Conservation (phyloP, 2,888 invertebrate species). For the Scaptomyza cyrtandrae region DNA sequence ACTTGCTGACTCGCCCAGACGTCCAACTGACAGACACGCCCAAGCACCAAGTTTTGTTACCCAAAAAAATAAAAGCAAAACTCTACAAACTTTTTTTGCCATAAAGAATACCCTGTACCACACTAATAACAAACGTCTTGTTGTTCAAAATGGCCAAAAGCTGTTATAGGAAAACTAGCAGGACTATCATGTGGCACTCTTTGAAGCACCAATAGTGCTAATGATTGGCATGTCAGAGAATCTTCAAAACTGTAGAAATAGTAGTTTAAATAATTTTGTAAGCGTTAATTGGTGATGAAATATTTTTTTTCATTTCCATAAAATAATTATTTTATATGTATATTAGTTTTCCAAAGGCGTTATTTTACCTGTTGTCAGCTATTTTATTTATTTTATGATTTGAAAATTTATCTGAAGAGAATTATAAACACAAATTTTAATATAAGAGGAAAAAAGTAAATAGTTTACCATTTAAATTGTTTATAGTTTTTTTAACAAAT, state of each 20-base stretch:
- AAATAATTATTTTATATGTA: no score
- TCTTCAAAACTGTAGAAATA: neutral
- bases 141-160: neutral
- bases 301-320: no score
- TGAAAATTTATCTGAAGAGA: no score
- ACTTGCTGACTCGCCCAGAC: slow-evolving; percentile 46
- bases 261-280: neutral
- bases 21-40: slow-evolving; percentile 46
- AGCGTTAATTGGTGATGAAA: neutral
- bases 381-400: no score
- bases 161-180: neutral
- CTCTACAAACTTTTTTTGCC: slow-evolving; percentile 53
- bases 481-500: no score
- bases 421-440: no score
- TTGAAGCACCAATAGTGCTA: neutral
- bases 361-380: no score
- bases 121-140: no score
- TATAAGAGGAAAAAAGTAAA: no score
- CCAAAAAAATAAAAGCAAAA: slow-evolving; percentile 43
- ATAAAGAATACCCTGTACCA: slow-evolving; percentile 38
- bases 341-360: no score
- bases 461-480: no score
- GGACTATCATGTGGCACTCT: neutral
- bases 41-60: slow-evolving; percentile 22
- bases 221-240: neutral